Conservation (phyloP, 2,113 vertebrate species). For the Genyomyrus donnyi region DNA sequence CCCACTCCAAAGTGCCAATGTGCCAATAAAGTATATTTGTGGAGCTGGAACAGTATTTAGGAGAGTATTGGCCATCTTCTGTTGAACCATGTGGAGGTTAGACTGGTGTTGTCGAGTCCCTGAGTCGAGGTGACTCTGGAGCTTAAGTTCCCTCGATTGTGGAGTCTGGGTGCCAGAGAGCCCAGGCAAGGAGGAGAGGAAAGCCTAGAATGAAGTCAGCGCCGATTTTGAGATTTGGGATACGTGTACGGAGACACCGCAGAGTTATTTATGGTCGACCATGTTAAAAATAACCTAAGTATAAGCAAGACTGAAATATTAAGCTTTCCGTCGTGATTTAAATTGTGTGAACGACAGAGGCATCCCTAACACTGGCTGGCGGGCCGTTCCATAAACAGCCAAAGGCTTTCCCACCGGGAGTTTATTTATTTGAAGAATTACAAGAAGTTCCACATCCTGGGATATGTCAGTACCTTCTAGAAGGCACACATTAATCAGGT, state of each 20-base stretch:
- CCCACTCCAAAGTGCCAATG: not conserved
- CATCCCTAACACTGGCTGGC: not conserved
- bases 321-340: not conserved
- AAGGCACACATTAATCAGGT: not conserved
- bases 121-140: not conserved
- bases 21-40: not conserved
- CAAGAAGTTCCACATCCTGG: not conserved
- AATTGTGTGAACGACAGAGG: not conserved
- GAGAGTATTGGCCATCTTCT: not conserved
- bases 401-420: not conserved
- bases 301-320: not conserved
- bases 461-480: not conserved
- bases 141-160: not conserved
- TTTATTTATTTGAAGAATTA: constrained; percentile 5
- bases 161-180: not conserved
- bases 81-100: not conserved
- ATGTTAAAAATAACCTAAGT: not conserved
- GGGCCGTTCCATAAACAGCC: not conserved
- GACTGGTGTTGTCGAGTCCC: not conserved
- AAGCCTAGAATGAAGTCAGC: not conserved
- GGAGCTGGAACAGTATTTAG: not conserved
- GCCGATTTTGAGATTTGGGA: not conserved
- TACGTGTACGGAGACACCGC: not conserved
- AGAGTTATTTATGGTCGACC: not conserved
- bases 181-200: not conserved